Evolutionary conservation across 2,888 invertebrate genomes (phyloP), one percentile per base, ranked within the genome.

Genomic region (Zaprionus bogoriensis): DNA sequence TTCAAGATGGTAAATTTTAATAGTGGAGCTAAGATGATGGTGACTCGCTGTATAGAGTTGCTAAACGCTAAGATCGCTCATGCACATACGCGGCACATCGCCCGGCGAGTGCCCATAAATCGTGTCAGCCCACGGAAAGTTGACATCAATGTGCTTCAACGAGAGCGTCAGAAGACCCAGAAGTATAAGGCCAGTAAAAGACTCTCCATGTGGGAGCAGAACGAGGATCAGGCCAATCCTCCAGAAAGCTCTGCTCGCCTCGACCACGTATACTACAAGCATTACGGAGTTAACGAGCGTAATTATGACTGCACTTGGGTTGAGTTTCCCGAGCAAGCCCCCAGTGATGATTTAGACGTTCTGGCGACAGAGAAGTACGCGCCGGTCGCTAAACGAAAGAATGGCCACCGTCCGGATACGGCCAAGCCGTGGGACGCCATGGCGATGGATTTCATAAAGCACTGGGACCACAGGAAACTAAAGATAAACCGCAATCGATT

Each of bases 241-340:
- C 2, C 6, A 0, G 1, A 44, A 0, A 20, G 44, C 9, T 23
- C 20, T 3, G 14, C 45, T 0, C 77, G 80, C 1, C 68, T 87
- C 42, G 90, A 89, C 59, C 68, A 76, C 0, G 51, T 76, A 0
- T 77, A 85, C 38, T 89, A 88, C 12, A 74, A 77, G 14, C 68
- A 59, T 2, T 63, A 61, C 4, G 75, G 70, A 4, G 61, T 87
- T 20, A 27, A 65, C 0, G 65, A 74, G 3, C 80, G 87, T 0
- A 55, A 25, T 2, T 89, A 85, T 52, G 67, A 81, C 39, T 84
- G 86, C 38, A 90, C 89, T 0, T 89, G 89, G 90, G 30, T 61
- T 0, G 60, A 77, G 19, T 89, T 87, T 12, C 84, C 88, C 1
- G 53, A 79, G 19, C 17, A 28, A 1, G 14, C n/a, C 3, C 36